These are phyloP conservation scores for Bathybates hornii DNA, from an alignment of 2,113 vertebrate species.

Conservation along the genomic window DNA sequence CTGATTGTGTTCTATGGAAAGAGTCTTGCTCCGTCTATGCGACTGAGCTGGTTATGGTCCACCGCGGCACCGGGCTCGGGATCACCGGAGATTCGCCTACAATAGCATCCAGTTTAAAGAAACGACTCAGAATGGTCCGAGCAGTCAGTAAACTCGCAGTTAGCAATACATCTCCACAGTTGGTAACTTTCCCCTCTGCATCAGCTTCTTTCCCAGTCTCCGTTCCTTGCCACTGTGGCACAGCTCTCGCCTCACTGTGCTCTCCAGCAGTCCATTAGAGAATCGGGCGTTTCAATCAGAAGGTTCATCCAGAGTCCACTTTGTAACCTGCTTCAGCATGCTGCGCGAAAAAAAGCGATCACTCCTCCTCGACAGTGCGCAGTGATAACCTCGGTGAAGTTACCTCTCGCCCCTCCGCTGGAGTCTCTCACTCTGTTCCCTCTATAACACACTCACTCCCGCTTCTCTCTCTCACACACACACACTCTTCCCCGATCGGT, in stretches of 20 bases:
- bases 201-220: conserved; percentile 12
- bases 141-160: conserved; percentile 26
- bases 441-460: conserved; percentile 6
- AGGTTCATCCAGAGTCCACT: conserved; percentile 29
- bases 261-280: conserved; percentile 12
- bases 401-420: conserved; percentile 27
- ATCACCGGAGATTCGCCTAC: conserved; percentile 18
- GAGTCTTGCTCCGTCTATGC: conserved; percentile 31
- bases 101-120: conserved; percentile 32
- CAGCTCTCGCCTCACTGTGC: not conserved
- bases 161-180: conserved; percentile 38
- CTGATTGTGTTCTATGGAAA: conserved; percentile 11
- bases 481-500: not conserved
- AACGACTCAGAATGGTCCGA: conserved; percentile 1
- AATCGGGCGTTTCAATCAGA: not conserved
- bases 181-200: conserved; percentile 61
- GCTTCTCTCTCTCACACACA: not conserved
- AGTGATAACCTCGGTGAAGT: conserved; percentile 45
- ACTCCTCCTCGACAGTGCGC: conserved; percentile 31
- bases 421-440: conserved; percentile 10
- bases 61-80: conserved; percentile 22
- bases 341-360: conserved; percentile 22
- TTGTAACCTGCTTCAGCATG: not conserved
- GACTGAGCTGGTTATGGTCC: conserved; percentile 44
- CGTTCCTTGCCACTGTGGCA: not conserved